These are phyloP conservation scores for Streptopelia turtur DNA, from an alignment of 2,797 vertebrate species.

Conservation along the genomic window DNA sequence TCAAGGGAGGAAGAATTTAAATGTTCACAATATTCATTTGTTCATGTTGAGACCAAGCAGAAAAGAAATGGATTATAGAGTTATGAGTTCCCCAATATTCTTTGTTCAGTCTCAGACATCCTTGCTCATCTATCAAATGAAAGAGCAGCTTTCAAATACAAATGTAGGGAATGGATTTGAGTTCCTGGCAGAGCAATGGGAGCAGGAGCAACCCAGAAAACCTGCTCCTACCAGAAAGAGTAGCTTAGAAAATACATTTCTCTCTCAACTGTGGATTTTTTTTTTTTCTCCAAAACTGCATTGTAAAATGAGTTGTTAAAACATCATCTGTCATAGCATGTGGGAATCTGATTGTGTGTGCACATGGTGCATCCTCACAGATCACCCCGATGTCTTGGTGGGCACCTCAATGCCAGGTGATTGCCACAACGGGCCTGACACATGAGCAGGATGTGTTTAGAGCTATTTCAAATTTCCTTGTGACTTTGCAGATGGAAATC, in stretches of 20 bases:
- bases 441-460: fast-evolving
- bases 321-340: background rate
- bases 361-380: fast-evolving
- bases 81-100: background rate
- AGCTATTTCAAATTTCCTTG: background rate
- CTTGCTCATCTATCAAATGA: background rate
- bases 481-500: background rate
- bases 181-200: background rate
- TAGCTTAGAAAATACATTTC: background rate
- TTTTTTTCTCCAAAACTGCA: background rate
- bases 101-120: background rate
- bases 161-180: fast-evolving
- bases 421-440: background rate
- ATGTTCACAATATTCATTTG: background rate
- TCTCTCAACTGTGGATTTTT: background rate
- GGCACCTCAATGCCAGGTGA: fast-evolving
- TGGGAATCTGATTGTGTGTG: background rate
- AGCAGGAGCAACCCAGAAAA: background rate
- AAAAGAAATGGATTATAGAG: background rate
- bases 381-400: background rate
- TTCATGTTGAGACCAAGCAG: background rate
- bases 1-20: background rate
- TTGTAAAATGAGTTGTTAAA: background rate
- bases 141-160: background rate
- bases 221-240: background rate